Conservation (phyloP, 1,140 invertebrate genomes). For the Caenorhabditis brenneri region DNA sequence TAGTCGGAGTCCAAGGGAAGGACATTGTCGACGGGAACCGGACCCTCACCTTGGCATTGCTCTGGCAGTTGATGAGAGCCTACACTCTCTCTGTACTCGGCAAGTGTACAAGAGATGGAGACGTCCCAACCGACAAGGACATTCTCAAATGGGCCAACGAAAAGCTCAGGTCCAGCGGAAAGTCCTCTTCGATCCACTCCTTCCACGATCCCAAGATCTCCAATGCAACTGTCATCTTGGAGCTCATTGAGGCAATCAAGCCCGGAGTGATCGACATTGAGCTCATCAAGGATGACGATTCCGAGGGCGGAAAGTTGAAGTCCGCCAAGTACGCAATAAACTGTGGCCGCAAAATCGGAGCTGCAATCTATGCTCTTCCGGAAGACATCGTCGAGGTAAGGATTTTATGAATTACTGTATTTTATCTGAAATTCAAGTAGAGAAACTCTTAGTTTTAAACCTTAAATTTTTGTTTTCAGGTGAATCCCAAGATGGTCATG, state of each 20-base stretch:
- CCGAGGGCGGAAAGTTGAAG: conserved; percentile 83
- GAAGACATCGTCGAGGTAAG: conserved; percentile 90
- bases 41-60: conserved; percentile 88
- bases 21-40: conserved; percentile 94
- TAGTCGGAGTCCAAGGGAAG: conserved; percentile 94
- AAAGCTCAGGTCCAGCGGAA: conserved; percentile 80
- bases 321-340: conserved; percentile 99
- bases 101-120: conserved; percentile 83
- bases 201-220: conserved; percentile 87
- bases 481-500: too few relatives aligned
- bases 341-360: conserved; percentile 93
- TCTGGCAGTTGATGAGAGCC: conserved; percentile 98
- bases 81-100: conserved; percentile 92
- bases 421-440: too few relatives aligned
- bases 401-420: too few relatives aligned
- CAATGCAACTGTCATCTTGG: conserved; percentile 84
- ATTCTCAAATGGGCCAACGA: conserved; percentile 95
- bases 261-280: conserved; percentile 93
- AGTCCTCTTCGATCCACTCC: conserved; percentile 82
- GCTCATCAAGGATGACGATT: conserved; percentile 75
- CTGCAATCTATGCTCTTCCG: conserved; percentile 94
- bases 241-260: conserved; percentile 94
- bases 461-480: too few relatives aligned
- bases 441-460: too few relatives aligned
- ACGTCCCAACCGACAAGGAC: conserved; percentile 88